Evolutionary conservation across 2,113 vertebrate species (phyloP).

Genomic region (Macquaria ambigua): DNA sequence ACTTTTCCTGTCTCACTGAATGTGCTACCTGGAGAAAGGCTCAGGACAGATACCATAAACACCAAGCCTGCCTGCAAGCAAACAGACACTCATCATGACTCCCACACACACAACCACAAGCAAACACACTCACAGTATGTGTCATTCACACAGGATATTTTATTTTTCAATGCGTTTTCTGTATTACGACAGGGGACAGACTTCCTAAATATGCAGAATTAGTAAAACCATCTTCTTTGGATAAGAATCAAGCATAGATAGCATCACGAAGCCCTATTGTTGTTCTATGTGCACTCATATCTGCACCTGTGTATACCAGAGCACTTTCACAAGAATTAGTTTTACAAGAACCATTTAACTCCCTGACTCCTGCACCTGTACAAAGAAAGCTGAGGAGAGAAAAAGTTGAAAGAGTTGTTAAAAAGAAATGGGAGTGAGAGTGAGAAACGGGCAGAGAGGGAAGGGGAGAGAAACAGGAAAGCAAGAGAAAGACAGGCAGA

Average conservation of each 20-base stretch:
- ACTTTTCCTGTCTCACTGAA: slow-evolving; percentile 4
- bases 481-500: slow-evolving; percentile 24
- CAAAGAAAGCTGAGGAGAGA: not conserved
- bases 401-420: slow-evolving; percentile 55
- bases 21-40: slow-evolving; percentile 1
- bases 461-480: slow-evolving; percentile 33
- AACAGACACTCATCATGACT: not conserved
- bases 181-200: not conserved
- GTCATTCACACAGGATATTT: not conserved
- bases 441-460: slow-evolving; percentile 14
- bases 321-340: slow-evolving; percentile 6
- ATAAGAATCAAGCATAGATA: slow-evolving; percentile 6
- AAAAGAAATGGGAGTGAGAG: slow-evolving; percentile 59
- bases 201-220: not conserved
- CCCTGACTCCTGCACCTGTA: slow-evolving; percentile 25
- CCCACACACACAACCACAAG: slow-evolving; percentile 6
- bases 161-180: not conserved
- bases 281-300: not conserved
- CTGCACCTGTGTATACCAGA: not conserved
- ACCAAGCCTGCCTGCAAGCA: not conserved
- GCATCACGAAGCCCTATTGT: not conserved
- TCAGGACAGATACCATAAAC: slow-evolving; percentile 1
- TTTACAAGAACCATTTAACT: not conserved
- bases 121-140: not conserved
- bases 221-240: not conserved